Conservation (phyloP, 2,888 invertebrate species). For the Saturnia japonica region DNA sequence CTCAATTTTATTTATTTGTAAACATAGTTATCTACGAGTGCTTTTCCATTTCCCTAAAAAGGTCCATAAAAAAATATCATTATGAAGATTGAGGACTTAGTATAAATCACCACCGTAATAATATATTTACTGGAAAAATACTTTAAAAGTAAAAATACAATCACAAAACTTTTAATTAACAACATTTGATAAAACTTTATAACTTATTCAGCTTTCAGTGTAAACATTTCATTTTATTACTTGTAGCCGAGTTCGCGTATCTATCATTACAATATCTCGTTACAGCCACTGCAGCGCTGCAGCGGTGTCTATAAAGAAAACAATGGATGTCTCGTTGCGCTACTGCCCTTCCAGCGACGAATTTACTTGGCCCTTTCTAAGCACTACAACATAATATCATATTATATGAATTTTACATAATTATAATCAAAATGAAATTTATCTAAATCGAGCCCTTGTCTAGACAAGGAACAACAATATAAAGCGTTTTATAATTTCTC, state of each 20-base stretch:
- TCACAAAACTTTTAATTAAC: background rate
- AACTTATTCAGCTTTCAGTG: background rate
- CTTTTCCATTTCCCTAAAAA: background rate
- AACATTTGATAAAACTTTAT: background rate
- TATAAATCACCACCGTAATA: background rate
- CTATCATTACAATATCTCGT: background rate
- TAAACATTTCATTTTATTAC: background rate
- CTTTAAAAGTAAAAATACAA: background rate
- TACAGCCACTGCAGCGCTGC: no score
- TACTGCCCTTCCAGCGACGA: no score
- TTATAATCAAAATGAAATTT: background rate
- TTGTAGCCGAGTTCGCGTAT: background rate
- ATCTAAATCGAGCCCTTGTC: background rate
- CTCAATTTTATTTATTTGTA: no score
- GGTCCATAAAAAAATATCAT: background rate
- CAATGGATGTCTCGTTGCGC: no score
- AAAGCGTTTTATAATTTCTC: background rate
- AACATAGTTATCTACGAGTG: no score
- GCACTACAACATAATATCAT: no score
- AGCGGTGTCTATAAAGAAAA: background rate
- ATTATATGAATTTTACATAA: no score
- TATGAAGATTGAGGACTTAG: background rate
- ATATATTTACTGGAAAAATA: background rate
- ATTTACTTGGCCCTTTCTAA: no score
- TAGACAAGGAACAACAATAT: background rate